Evolutionary conservation across 2,113 vertebrate species (phyloP), one percentile per base, ranked within the genome.

Genomic region (Caracal caracal): DNA sequence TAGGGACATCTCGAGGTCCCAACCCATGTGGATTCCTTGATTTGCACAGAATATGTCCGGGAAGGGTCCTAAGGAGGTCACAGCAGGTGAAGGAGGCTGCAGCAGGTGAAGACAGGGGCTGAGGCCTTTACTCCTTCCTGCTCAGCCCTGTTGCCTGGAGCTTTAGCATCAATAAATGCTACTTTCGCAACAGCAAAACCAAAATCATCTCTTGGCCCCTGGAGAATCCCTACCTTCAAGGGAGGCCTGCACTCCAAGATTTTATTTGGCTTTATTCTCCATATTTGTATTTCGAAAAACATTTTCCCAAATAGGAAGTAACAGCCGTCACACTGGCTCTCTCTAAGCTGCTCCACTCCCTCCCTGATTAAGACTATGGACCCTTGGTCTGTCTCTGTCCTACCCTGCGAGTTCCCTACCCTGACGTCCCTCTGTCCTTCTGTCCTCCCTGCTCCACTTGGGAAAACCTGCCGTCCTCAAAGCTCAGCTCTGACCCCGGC

Each of bases 241-340:
- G 43, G 10, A 94, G 78, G 47, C 13, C 26, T 5, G 73, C 11
- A 43, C 81, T 56, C 82, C 40, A 30, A 91, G 81, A 30, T 61
- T 96, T 56, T 9, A 30, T 40, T 90, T 88, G 51, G n/a, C 53
- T 96, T 87, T 40, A 53, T 94, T 96, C 75, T 90, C 71, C 80
- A 5, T 30, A 22, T 82, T 35, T 35, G 7, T 43, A 83, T 70
- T 76, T 87, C 49, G 66, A 94, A 78, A n/a, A 70, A 6, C 43
- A 61, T 73, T 97, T 94, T 95, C 66, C 90, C 19, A 71, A 71
- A n/a, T 22, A 75, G 61, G 35, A n/a, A 78, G 35, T 40, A 24
- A 79, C 2, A 37, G 49, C 30, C 0, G 0, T 24, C 66, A 33
- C 37, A 19, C 20, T 37, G 49, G 63, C 16, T 70, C 93, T 93